A percentile compares a stretch with the other conserved stretches of the same genome.
Conservation (phyloP, 2,888 invertebrate genomes). For the Rotaria magnacalcarata region DNA sequence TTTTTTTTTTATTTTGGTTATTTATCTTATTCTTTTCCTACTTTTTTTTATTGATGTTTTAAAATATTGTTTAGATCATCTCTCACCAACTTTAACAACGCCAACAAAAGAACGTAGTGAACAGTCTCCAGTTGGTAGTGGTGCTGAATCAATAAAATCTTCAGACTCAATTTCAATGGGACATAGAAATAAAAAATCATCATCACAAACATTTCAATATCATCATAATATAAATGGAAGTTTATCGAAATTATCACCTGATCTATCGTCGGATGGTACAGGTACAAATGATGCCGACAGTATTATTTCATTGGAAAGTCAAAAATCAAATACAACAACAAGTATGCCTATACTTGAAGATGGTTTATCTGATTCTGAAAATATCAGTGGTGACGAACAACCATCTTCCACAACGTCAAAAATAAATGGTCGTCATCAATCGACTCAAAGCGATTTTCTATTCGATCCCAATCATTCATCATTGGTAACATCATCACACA, state of each 20-base stretch:
- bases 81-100: background rate
- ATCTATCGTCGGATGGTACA: constrained; percentile 3
- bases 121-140: background rate
- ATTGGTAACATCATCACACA: background rate
- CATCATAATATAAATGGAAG: background rate
- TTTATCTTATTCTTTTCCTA: background rate
- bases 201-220: background rate
- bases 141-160: background rate
- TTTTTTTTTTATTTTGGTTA: background rate
- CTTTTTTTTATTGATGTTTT: background rate
- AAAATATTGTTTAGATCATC: background rate
- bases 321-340: constrained; percentile 21
- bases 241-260: background rate
- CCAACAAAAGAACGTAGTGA: constrained; percentile 23
- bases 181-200: background rate
- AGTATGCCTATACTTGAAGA: constrained; percentile 32
- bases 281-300: constrained; percentile 2
- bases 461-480: background rate
- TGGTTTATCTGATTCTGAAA: background rate
- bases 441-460: constrained; percentile 25
- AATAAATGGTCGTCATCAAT: background rate
- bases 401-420: background rate
- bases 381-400: background rate
- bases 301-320: constrained; percentile 25
- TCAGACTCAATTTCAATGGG: background rate